These are phyloP conservation scores for Pandemis heparana DNA, from an alignment of 2,888 invertebrate species.

Conservation along the genomic window DNA sequence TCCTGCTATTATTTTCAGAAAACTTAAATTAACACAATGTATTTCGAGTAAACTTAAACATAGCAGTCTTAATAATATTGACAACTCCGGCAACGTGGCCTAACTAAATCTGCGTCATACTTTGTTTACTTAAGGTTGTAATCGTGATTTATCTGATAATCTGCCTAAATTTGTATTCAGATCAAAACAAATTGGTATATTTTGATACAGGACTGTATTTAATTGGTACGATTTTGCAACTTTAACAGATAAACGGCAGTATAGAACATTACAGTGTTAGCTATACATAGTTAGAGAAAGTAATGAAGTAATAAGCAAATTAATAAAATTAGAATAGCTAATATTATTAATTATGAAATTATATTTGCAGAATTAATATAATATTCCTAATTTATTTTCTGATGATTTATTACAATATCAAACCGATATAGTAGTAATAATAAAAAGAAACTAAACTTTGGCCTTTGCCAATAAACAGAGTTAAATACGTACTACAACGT, in stretches of 20 bases:
- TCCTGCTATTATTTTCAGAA: not conserved
- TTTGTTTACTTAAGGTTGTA: not conserved
- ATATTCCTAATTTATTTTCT: not conserved
- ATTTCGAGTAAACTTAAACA: conserved; percentile 54
- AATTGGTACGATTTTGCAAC: not conserved
- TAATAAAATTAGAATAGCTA: not conserved
- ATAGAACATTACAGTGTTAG: not conserved
- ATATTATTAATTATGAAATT: not conserved
- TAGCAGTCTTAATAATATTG: conserved; percentile 61
- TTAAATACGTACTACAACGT: not conserved
- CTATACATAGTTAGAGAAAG: not conserved
- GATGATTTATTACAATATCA: not conserved
- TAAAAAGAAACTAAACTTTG: not conserved
- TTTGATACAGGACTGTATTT: not conserved
- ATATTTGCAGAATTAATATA: not conserved
- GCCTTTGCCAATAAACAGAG: not conserved
- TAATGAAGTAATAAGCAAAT: not conserved
- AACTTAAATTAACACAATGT: conserved; percentile 46
- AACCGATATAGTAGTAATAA: not conserved
- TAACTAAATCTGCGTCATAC: not conserved
- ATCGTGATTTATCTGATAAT: conserved; percentile 7
- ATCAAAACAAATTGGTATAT: not conserved
- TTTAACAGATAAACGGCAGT: conserved; percentile 14
- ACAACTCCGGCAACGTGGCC: conserved; percentile 17
- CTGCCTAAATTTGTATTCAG: not conserved